phyloP scores from a whole-genome alignment of 2,113 vertebrate genomes.

The Catharus minimus region DNA sequence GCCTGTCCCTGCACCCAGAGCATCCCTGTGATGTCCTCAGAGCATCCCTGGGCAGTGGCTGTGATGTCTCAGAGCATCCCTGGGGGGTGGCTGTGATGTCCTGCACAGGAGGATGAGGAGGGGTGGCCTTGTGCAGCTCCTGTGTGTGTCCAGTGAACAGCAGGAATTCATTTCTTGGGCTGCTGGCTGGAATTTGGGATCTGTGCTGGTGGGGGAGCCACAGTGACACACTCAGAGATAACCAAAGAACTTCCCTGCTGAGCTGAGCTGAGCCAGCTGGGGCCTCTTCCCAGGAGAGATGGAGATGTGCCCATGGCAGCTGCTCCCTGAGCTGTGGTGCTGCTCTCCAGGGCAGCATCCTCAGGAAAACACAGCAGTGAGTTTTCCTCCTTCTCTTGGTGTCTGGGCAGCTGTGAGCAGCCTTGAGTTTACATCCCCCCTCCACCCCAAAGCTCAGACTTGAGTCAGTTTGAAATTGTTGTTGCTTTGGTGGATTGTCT shows the following conservation, averaged over 20 bases:
- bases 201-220: neutral
- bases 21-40: neutral
- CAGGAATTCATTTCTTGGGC: neutral
- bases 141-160: neutral
- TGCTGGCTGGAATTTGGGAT: neutral
- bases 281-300: neutral
- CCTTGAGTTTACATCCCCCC: neutral
- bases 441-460: conserved; percentile 13
- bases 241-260: conserved; percentile 72
- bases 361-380: neutral
- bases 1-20: neutral
- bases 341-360: neutral
- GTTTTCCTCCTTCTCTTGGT: neutral
- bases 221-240: conserved; percentile 39
- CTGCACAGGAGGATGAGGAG: neutral
- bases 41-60: neutral
- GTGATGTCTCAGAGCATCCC: no score
- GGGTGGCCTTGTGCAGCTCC: neutral
- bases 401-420: neutral
- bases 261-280: neutral
- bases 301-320: neutral
- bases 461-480: neutral
- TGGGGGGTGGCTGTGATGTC: neutral
- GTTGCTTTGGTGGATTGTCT: neutral
- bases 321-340: neutral